These are phyloP conservation scores for Cydia strobilella DNA, from an alignment of 1,140 invertebrate genomes.

Conservation along the genomic window DNA sequence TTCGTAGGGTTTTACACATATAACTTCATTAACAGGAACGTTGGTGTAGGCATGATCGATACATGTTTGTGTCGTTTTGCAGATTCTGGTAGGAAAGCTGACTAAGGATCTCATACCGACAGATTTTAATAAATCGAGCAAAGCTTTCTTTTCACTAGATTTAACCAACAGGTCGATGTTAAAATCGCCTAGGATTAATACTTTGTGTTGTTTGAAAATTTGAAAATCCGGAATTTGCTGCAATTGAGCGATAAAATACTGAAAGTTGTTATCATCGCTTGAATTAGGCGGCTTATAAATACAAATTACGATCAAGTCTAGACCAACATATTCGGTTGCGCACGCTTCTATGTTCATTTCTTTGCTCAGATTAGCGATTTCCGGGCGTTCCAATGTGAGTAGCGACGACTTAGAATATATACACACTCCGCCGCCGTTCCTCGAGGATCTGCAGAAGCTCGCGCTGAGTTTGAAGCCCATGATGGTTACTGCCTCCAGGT, in stretches of 20 bases:
- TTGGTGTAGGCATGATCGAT: constrained; percentile 17
- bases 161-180: not conserved
- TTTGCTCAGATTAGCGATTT: not conserved
- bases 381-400: not conserved
- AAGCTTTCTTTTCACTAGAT: not conserved
- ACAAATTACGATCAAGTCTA: constrained; percentile 5
- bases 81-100: not conserved
- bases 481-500: no score
- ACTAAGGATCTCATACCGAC: not conserved
- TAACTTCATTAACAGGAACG: not conserved
- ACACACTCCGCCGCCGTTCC: not conserved
- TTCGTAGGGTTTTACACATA: not conserved
- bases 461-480: no score
- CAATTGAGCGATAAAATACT: not conserved
- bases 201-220: not conserved
- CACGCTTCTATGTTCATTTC: not conserved
- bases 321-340: constrained; percentile 2
- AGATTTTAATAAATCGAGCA: not conserved
- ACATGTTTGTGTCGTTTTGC: constrained; percentile 12
- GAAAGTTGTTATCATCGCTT: not conserved
- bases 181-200: not conserved
- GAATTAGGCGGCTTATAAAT: not conserved
- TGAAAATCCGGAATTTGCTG: not conserved
- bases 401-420: not conserved
- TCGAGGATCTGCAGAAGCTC: no score